These are phyloP conservation scores for Cebus imitator DNA, from an alignment of 2,113 vertebrate species.

Conservation along the genomic window DNA sequence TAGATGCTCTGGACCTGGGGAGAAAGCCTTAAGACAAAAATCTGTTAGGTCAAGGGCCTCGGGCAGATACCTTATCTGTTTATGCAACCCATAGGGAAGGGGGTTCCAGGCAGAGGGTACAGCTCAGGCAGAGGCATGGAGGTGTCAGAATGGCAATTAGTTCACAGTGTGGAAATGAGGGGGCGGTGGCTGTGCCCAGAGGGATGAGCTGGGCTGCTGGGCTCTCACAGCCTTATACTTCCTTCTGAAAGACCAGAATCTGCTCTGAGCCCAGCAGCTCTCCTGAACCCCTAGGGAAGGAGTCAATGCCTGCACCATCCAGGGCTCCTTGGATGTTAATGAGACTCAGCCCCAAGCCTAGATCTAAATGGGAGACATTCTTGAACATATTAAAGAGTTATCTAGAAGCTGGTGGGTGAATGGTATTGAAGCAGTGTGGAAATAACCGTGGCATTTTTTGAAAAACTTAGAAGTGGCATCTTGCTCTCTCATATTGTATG, in stretches of 20 bases:
- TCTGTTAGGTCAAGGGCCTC: background rate
- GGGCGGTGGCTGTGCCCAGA: accelerated
- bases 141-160: accelerated
- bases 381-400: background rate
- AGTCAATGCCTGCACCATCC: accelerated
- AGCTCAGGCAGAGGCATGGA: background rate
- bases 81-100: background rate
- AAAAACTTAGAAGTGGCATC: background rate
- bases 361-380: background rate
- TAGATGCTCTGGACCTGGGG: background rate
- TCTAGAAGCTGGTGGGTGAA: background rate
- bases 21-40: background rate
- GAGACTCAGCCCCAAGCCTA: background rate
- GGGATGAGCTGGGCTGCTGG: accelerated
- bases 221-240: accelerated
- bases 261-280: background rate
- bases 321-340: accelerated
- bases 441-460: background rate
- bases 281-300: background rate
- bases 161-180: accelerated
- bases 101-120: background rate
- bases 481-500: background rate
- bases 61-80: background rate
- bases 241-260: background rate
- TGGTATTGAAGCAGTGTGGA: accelerated